Evolutionary conservation across 2,113 vertebrate species (phyloP).

Genomic region (Mastomys coucha): DNA sequence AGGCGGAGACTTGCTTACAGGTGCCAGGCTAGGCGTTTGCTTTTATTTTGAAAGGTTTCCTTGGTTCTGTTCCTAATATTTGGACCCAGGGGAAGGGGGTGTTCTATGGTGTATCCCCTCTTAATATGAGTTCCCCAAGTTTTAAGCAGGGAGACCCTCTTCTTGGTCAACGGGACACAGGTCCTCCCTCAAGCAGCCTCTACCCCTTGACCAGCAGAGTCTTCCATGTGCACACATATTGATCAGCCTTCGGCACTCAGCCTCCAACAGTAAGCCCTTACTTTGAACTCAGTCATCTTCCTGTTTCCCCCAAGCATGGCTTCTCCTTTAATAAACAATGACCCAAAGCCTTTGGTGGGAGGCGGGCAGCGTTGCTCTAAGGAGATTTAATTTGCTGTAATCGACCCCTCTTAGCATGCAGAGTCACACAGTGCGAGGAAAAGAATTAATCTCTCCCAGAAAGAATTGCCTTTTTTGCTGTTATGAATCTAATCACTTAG

Average conservation of each 20-base stretch:
- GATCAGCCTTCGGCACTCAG: neutral
- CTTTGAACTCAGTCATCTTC: neutral
- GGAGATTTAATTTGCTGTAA: slow-evolving; percentile 72
- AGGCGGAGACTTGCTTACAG: neutral
- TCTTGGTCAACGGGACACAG: fast-evolving
- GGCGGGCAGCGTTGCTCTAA: slow-evolving; percentile 28
- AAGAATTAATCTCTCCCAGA: slow-evolving; percentile 71
- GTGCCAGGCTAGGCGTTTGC: neutral
- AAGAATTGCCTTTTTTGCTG: slow-evolving; percentile 45
- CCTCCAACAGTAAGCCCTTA: neutral
- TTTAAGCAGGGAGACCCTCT: neutral
- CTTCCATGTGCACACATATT: fast-evolving
- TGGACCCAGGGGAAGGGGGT: fast-evolving
- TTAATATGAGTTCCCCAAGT: neutral
- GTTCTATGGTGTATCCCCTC: fast-evolving
- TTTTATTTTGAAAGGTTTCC: neutral
- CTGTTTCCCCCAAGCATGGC: slow-evolving; percentile 32
- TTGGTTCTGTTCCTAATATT: neutral
- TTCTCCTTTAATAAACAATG: slow-evolving; percentile 60
- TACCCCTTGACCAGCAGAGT: fast-evolving
- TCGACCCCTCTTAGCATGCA: slow-evolving; percentile 74
- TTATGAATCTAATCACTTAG: slow-evolving; percentile 66
- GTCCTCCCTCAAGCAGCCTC: fast-evolving
- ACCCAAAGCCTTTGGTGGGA: slow-evolving; percentile 44
- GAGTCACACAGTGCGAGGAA: slow-evolving; percentile 48